Conservation (phyloP, 2,888 invertebrate genomes). For the Idaea straminata region DNA sequence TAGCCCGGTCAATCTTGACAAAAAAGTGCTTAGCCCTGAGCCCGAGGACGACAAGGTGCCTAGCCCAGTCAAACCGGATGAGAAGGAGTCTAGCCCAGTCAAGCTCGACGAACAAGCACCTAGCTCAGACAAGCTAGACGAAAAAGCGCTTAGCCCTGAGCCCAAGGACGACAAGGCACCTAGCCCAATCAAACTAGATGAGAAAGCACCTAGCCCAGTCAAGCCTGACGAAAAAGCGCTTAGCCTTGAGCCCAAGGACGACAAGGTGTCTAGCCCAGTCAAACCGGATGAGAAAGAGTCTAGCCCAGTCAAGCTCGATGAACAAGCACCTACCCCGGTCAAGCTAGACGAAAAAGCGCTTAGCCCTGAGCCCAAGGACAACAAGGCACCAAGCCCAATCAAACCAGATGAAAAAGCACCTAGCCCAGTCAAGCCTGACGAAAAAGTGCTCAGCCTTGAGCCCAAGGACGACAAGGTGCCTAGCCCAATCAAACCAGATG, state of each 20-base stretch:
- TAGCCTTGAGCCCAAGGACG: conserved; percentile 7
- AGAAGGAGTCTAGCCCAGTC: conserved; percentile 10
- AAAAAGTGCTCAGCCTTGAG: conserved; percentile 16
- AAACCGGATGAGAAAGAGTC: conserved; percentile 2
- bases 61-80: conserved; percentile 8
- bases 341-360: conserved; percentile 16
- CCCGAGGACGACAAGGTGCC: conserved; percentile 10
- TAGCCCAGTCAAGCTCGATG: conserved; percentile 1
- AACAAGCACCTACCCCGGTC: conserved; percentile 10
- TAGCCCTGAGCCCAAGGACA: conserved; percentile 16
- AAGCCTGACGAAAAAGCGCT: conserved; percentile 11
- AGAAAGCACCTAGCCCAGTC: conserved; percentile 8
- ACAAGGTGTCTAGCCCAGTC: neutral
- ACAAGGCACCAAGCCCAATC: conserved; percentile 16
- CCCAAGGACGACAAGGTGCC: conserved; percentile 7
- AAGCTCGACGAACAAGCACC: conserved; percentile 14
- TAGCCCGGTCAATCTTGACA: conserved; percentile 12
- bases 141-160: conserved; percentile 9
- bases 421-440: conserved; percentile 20
- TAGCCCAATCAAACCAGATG: conserved; percentile 11
- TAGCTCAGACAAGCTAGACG: conserved; percentile 5
- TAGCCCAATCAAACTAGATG: conserved; percentile 9
- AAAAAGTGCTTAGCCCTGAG: conserved; percentile 17
- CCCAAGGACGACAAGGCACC: conserved; percentile 4
- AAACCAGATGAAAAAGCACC: conserved; percentile 14